Evolutionary conservation across 2,888 invertebrate genomes (phyloP).

Genomic region (Physocephala rufipes): DNA sequence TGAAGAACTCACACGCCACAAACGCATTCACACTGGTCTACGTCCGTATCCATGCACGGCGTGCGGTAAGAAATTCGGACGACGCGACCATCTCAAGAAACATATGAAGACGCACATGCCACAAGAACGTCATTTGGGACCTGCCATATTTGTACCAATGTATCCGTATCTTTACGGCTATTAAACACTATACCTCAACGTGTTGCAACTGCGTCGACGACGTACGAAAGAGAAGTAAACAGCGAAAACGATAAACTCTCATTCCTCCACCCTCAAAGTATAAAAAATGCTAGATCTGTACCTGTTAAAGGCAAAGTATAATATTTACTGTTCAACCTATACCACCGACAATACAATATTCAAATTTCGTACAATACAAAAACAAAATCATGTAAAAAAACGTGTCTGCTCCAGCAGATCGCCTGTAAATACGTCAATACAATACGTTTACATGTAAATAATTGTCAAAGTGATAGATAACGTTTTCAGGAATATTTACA

Average conservation of each 20-base stretch:
- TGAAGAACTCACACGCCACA: constrained; percentile 91
- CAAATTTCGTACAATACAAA: constrained; percentile 16
- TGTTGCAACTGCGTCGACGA: constrained; percentile 22
- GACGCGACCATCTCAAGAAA: constrained; percentile 94
- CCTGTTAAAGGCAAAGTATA: constrained; percentile 49
- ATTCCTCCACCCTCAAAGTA: constrained; percentile 11
- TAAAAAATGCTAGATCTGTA: constrained; percentile 44
- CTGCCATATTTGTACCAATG: constrained; percentile 71
- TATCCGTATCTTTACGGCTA: constrained; percentile 72
- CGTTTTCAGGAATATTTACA: constrained; percentile 9
- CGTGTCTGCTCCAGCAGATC: constrained; percentile 5
- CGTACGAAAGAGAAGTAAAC: constrained; percentile 12
- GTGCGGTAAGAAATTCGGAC: constrained; percentile 92
- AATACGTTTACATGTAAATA: constrained; percentile 9
- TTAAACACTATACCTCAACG: constrained; percentile 55
- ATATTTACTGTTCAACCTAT: constrained; percentile 56
- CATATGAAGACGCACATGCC: constrained; percentile 86
- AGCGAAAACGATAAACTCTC: constrained; percentile 43
- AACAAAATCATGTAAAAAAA: constrained; percentile 12
- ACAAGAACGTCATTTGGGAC: constrained; percentile 72
- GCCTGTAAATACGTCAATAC: constrained; percentile 20
- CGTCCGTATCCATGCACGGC: constrained; percentile 86
- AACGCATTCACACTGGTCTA: constrained; percentile 86
- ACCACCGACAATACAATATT: constrained; percentile 41
- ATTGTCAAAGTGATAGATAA: constrained; percentile 14